Evolutionary conservation across 2,113 vertebrate genomes (phyloP).

Genomic region (Trematomus loennbergii): DNA sequence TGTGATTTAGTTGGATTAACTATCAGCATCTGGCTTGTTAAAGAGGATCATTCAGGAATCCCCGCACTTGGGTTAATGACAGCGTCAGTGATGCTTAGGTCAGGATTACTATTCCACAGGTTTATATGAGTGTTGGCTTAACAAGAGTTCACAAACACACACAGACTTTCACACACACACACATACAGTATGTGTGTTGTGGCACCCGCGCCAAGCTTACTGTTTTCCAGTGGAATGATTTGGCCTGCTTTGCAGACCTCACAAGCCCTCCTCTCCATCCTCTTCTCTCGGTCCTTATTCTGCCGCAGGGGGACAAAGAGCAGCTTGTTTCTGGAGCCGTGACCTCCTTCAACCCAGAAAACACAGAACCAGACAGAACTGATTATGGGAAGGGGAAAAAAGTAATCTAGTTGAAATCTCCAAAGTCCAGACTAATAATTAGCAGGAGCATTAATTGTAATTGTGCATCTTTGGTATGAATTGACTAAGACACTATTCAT

Average conservation of each 20-base stretch:
- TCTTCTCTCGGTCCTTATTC: conserved; percentile 58
- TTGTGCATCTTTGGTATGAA: background rate
- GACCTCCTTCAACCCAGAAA: conserved; percentile 65
- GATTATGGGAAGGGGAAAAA: conserved; percentile 31
- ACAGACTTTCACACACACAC: background rate
- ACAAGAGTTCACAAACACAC: conserved; percentile 23
- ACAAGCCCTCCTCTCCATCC: conserved; percentile 46
- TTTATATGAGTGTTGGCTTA: conserved; percentile 37
- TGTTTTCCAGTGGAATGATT: conserved; percentile 56
- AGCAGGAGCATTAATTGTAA: background rate
- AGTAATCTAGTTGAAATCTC: too few relatives aligned
- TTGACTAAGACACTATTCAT: background rate
- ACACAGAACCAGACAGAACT: conserved; percentile 53
- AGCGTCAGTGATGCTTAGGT: conserved; percentile 32
- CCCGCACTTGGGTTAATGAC: conserved; percentile 27
- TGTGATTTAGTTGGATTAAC: conserved; percentile 36
- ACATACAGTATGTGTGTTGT: background rate
- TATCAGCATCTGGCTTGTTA: conserved; percentile 58
- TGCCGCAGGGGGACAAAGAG: conserved; percentile 73
- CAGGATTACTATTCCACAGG: conserved; percentile 36
- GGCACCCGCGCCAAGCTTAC: conserved; percentile 30
- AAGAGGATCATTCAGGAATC: conserved; percentile 42
- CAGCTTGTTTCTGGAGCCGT: conserved; percentile 68
- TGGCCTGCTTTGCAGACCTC: conserved; percentile 52
- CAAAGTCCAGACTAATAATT: too few relatives aligned